Evolutionary conservation across 1,140 invertebrate genomes (phyloP), one percentile per base, ranked within the genome.

Genomic region (Drosophila eugracilis): DNA sequence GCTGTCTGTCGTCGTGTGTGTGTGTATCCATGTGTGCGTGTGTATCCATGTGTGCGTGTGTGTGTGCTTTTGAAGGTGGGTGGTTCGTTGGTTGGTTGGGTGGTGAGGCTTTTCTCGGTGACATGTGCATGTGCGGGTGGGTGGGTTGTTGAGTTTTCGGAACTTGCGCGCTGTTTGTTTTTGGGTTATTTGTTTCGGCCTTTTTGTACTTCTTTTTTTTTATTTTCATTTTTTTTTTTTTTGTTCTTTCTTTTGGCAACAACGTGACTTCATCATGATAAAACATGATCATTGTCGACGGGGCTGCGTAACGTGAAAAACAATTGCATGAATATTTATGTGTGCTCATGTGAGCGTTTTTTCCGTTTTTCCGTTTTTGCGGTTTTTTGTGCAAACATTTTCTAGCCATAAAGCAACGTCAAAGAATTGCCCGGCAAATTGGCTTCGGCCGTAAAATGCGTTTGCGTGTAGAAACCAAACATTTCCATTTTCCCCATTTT

Each of bases 351-450:
- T 59, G 37, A 57, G 52, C 22, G 63, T 26, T 34, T 44, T 60
- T 32, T 32, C 10, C 15, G n/a, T n/a, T n/a, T n/a, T n/a, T n/a
- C 55, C 17, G n/a, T n/a, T n/a, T 54, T 22, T 55, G 60, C 44
- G 57, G 14, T 60, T 28, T 72, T 60, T 32, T 67, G 65, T 66
- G 62, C 63, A 67, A 53, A 67, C 45, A 65, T 65, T 60, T 52
- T 52, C 28, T 44, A 67, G 57, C 42, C 57, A 69, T 69, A 67
- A 67, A 67, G 44, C 41, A 63, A 74, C 49, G 72, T 80, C 75
- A 76, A 85, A 72, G 79, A 75, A 85, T 84, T 84, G 80, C 75
- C 75, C 80, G 75, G 71, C 55, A 84, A 83, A 83, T 78, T 83
- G 79, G 75, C 70, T 70, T 45, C 58, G 55, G 63, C 70, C 63